These are phyloP conservation scores for Schlechtendalia chinensis DNA, from an alignment of 1,140 invertebrate species.

Conservation along the genomic window DNA sequence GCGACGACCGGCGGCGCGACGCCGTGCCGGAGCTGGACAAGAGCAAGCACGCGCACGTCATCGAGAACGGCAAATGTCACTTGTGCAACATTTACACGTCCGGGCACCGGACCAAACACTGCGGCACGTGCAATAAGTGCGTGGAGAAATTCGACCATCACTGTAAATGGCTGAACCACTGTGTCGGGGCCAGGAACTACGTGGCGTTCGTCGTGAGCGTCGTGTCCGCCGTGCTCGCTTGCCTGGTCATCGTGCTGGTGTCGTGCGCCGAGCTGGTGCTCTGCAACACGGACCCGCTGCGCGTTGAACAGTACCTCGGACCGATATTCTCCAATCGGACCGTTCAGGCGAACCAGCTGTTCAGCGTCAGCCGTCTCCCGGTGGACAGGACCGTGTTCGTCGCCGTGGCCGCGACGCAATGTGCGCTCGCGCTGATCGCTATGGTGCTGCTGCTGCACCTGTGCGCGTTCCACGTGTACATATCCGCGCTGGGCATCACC, in stretches of 20 bases:
- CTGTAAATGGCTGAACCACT: conserved; percentile 98
- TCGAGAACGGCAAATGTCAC: conserved; percentile 91
- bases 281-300: conserved; percentile 61
- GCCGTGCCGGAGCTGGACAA: conserved; percentile 81
- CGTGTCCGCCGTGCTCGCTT: conserved; percentile 74
- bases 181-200: conserved; percentile 89
- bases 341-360: conserved; percentile 67
- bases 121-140: conserved; percentile 95
- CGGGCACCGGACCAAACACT: conserved; percentile 80
- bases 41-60: conserved; percentile 82
- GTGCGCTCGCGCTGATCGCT: conserved; percentile 71
- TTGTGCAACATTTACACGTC: conserved; percentile 82
- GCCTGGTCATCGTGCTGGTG: conserved; percentile 68
- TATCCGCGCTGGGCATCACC: conserved; percentile 77
- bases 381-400: conserved; percentile 54
- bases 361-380: conserved; percentile 52
- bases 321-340: conserved; percentile 71
- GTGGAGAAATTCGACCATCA: conserved; percentile 90
- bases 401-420: conserved; percentile 62
- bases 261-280: conserved; percentile 68
- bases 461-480: conserved; percentile 86
- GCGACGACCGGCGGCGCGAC: conserved; percentile 53
- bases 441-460: conserved; percentile 80
- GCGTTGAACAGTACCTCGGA: conserved; percentile 67
- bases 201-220: conserved; percentile 81